Evolutionary conservation across 2,113 vertebrate species (phyloP).

Genomic region (Pantherophis guttatus): DNA sequence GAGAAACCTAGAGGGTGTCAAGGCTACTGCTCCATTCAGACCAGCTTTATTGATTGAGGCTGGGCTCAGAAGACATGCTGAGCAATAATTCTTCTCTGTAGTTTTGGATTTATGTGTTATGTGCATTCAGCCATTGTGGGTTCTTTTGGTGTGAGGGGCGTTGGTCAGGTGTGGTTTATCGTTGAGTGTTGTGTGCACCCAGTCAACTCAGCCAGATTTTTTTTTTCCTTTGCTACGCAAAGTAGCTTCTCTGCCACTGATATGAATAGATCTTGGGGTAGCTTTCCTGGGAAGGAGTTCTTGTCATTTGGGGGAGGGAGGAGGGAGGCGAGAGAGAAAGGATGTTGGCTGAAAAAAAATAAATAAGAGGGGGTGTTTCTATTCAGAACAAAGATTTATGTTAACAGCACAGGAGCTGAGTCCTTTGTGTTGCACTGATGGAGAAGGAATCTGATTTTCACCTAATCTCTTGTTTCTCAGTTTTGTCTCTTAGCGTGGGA

Average conservation of each 20-base stretch:
- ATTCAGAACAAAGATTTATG: neutral
- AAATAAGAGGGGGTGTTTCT: neutral
- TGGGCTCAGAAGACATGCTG: neutral
- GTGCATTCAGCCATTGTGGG: neutral
- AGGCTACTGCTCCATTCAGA: neutral
- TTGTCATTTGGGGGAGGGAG: neutral
- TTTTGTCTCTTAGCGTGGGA: conserved; percentile 62
- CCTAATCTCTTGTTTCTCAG: conserved; percentile 34
- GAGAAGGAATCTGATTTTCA: conserved; percentile 43
- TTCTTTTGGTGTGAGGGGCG: too few species aligned
- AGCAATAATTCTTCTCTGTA: neutral
- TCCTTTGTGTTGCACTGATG: accelerated
- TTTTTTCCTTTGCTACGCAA: neutral
- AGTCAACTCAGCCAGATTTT: neutral
- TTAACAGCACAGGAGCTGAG: neutral
- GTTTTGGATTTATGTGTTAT: neutral
- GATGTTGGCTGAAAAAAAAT: neutral
- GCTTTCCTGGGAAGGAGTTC: neutral
- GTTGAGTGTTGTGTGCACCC: neutral
- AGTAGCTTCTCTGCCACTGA: neutral
- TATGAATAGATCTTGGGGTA: neutral
- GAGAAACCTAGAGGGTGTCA: neutral
- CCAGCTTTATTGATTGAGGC: neutral
- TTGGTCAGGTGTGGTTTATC: neutral
- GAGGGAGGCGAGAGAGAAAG: neutral